phyloP scores from a whole-genome alignment of 2,797 vertebrate genomes.

The Silurus lanzhouensis region DNA sequence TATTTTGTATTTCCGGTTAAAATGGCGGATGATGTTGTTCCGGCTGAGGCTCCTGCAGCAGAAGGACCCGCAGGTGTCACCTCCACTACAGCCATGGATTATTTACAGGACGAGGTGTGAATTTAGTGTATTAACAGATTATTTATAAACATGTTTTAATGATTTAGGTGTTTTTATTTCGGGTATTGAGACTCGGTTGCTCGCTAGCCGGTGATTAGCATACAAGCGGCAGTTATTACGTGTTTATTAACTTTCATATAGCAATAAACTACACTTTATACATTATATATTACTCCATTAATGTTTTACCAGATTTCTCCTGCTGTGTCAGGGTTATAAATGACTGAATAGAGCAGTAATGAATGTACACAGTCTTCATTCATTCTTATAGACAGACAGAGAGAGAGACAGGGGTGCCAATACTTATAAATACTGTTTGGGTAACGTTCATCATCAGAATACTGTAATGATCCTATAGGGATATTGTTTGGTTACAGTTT shows the following conservation, averaged over 20 bases:
- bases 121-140: too few relatives aligned
- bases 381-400: too few relatives aligned
- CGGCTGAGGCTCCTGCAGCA: slow-evolving; percentile 19
- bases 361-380: not conserved
- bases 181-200: not conserved
- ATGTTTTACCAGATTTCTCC: not conserved
- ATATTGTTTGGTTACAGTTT: too few relatives aligned
- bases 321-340: not conserved
- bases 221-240: not conserved
- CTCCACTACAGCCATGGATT: slow-evolving; percentile 66
- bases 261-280: not conserved
- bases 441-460: too few relatives aligned
- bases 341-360: too few relatives aligned
- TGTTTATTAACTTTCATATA: not conserved
- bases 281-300: not conserved
- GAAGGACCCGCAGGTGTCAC: slow-evolving; percentile 60
- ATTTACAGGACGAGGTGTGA: slow-evolving; percentile 75
- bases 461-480: not conserved
- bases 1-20: slow-evolving; percentile 11
- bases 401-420: not conserved
- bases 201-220: not conserved
- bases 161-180: too few relatives aligned
- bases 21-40: slow-evolving; percentile 69
- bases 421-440: not conserved
- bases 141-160: not conserved